Percentiles rank a stretch among this genome's conserved stretches.
Conservation (phyloP, 2,797 vertebrate genomes). For the Agapornis canus region DNA sequence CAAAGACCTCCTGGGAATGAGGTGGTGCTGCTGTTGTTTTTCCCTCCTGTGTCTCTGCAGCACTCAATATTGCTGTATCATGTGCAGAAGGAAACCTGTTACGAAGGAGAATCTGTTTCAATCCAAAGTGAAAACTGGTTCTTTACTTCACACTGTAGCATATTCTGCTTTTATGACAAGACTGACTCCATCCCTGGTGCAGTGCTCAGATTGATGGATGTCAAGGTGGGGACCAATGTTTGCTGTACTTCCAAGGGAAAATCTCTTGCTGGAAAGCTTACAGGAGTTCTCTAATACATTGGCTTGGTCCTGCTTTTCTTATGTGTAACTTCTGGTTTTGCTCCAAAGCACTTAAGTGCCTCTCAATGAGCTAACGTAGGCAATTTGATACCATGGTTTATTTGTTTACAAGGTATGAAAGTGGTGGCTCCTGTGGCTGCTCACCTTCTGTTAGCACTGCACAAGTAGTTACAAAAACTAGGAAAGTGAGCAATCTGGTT, state of each 20-base stretch:
- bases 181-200: not conserved
- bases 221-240: not conserved
- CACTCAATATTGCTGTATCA: accelerated
- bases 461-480: not conserved
- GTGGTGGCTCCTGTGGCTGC: not conserved
- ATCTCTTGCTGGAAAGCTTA: not conserved
- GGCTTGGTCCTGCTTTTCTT: not conserved
- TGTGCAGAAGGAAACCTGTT: not conserved
- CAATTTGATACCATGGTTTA: not conserved
- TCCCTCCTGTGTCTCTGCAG: not conserved
- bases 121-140: not conserved
- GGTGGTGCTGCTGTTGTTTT: not conserved
- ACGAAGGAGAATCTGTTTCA: not conserved
- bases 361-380: not conserved
- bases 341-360: not conserved
- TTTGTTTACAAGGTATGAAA: accelerated
- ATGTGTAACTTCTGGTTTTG: not conserved
- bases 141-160: not conserved
- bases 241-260: not conserved
- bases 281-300: not conserved
- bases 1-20: not conserved
- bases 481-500: not conserved
- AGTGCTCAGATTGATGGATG: not conserved
- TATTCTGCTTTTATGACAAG: not conserved
- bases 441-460: not conserved